Percentiles rank a stretch among this genome's conserved stretches.
phyloP scores from a whole-genome alignment of 2,888 invertebrate species.

The Acanthacorydalis orientalis region DNA sequence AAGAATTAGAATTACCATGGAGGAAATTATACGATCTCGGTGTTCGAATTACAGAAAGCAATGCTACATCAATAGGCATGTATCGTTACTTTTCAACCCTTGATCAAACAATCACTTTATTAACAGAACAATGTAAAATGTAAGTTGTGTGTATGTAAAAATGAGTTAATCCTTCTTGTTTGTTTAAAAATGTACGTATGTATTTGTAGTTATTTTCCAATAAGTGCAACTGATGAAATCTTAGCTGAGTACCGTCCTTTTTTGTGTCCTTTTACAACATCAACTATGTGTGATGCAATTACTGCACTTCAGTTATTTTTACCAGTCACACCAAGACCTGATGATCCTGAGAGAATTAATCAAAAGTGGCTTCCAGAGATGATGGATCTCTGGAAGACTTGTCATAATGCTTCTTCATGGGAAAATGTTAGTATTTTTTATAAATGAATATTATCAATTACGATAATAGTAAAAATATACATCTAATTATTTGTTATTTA shows the following conservation, averaged over 20 bases:
- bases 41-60: constrained; percentile 37
- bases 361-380: constrained; percentile 68
- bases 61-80: constrained; percentile 38
- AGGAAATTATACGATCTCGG: constrained; percentile 61
- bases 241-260: constrained; percentile 65
- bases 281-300: constrained; percentile 32
- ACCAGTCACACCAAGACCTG: constrained; percentile 49
- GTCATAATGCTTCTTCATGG: constrained; percentile 54
- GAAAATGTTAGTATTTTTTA: constrained; percentile 32
- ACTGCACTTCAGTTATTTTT: constrained; percentile 57
- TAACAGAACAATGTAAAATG: constrained; percentile 21
- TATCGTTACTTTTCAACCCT: constrained; percentile 26
- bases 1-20: constrained; percentile 74
- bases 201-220: constrained; percentile 45
- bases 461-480: no score
- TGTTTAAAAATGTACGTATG: constrained; percentile 1
- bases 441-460: background rate
- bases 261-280: constrained; percentile 53
- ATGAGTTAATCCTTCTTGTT: constrained; percentile 8
- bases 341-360: constrained; percentile 44
- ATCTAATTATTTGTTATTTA: constrained; percentile 9
- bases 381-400: constrained; percentile 60
- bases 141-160: constrained; percentile 14
- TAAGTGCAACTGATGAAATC: constrained; percentile 68
- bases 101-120: constrained; percentile 17